These are phyloP conservation scores for Drosophila kepulauana DNA, from an alignment of 1,140 invertebrate species.

Conservation along the genomic window DNA sequence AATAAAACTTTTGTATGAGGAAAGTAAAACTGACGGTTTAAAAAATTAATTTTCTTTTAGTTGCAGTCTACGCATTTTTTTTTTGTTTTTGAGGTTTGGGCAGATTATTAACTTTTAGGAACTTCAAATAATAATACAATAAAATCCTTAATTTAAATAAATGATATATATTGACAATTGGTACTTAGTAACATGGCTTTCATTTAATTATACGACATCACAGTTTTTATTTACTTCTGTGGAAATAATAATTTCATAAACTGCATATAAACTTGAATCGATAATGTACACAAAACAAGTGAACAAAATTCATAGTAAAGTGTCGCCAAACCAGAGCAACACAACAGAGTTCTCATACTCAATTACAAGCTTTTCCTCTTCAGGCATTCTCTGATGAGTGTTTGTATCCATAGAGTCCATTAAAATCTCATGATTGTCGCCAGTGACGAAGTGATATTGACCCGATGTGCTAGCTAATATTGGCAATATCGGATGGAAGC, in stretches of 20 bases:
- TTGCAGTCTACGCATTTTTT: slow-evolving; percentile 46
- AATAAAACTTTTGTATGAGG: slow-evolving; percentile 60
- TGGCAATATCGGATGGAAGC: slow-evolving; percentile 91
- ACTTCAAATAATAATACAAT: slow-evolving; percentile 72
- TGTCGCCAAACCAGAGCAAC: slow-evolving; percentile 54
- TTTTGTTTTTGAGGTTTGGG: slow-evolving; percentile 51
- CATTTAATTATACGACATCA: background rate
- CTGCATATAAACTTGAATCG: too few relatives aligned
- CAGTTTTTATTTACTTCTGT: too few relatives aligned
- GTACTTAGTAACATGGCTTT: slow-evolving; percentile 24
- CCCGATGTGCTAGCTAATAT: slow-evolving; percentile 93
- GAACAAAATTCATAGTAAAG: background rate
- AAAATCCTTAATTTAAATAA: slow-evolving; percentile 74
- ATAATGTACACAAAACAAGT: too few relatives aligned
- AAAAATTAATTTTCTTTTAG: slow-evolving; percentile 38
- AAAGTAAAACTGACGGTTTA: slow-evolving; percentile 40
- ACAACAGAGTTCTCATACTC: slow-evolving; percentile 62
- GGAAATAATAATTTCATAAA: too few relatives aligned
- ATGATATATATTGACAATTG: slow-evolving; percentile 75
- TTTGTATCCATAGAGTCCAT: slow-evolving; percentile 1
- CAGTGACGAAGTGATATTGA: slow-evolving; percentile 87
- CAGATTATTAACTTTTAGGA: slow-evolving; percentile 61
- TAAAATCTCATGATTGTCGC: background rate
- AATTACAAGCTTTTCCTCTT: slow-evolving; percentile 9
- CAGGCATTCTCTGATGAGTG: background rate